Conservation (phyloP, 1,140 invertebrate genomes). For the Leptinotarsa undecemlineata region DNA sequence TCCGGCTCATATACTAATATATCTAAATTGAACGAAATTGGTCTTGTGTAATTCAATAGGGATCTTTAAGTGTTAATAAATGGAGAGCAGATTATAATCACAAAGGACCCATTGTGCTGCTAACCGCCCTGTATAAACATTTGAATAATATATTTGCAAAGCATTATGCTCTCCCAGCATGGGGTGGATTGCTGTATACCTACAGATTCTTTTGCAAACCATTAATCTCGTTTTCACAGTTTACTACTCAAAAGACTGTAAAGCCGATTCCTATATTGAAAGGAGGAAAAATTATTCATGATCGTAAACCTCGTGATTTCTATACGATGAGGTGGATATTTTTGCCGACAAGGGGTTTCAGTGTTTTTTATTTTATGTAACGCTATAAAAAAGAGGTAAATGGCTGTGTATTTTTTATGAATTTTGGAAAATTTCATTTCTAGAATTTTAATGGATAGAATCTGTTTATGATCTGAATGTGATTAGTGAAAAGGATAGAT, state of each 20-base stretch:
- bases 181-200: neutral
- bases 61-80: constrained; percentile 26
- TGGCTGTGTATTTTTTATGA: neutral
- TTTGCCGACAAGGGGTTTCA: constrained; percentile 22
- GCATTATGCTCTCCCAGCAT: constrained; percentile 9
- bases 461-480: too few relatives aligned
- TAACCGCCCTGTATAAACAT: constrained; percentile 25
- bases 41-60: constrained; percentile 24
- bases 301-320: constrained; percentile 1
- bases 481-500: too few relatives aligned
- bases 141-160: constrained; percentile 32
- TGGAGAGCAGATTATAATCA: constrained; percentile 24
- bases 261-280: neutral
- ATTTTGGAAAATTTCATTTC: too few relatives aligned
- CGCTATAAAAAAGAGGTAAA: constrained; percentile 17
- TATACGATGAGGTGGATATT: neutral
- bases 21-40: constrained; percentile 2
- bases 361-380: constrained; percentile 21
- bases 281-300: constrained; percentile 8
- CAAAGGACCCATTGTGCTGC: constrained; percentile 20
- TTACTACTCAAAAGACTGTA: constrained; percentile 23
- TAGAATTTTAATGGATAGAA: too few relatives aligned
- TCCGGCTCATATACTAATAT: neutral
- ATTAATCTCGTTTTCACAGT: constrained; percentile 11
- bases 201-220: constrained; percentile 18